Base-by-base conservation (phyloP, 2,113 vertebrate species). In the Sapayoa aenigma region DNA sequence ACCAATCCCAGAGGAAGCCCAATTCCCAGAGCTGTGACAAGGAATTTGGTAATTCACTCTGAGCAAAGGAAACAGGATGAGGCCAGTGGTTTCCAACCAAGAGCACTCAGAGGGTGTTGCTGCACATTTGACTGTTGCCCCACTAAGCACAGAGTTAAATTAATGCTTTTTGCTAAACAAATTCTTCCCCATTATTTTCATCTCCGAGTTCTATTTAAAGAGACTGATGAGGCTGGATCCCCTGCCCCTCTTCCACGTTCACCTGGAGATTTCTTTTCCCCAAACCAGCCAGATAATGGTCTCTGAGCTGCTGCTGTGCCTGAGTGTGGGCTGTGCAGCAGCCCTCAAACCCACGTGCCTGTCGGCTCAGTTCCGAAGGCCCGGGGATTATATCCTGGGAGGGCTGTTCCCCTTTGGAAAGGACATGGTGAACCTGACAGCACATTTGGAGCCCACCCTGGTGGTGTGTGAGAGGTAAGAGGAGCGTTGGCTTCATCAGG, bases 371-470 rank as follows among this genome's bases (percentile, higher is more conserved):
- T 98, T 99, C 75, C 93, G 33, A 9, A 92, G 96, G 25, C 60
- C 96, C 0, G 99, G 99, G 4, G 98, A 99, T 87, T 98, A 98
- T 1, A n/a, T 98, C 63, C 90, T 99, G 2, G 99, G 99, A 2
- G 99, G 99, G 5, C 96, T 99, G 7, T 99, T 99, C 92, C 98
- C 98, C 3, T 98, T 99, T 7, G 98, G 98, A 1, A 39, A 56
- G 1, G 93, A 97, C n/a, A 80, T 95, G 2, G 35, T 93, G 24
- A 96, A 97, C 60, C 39, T 97, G 31, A 76, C 82, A 0, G 15
- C 95, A 11, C 95, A 97, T 44, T 85, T 20, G 0, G 87, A 95
- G 76, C 98, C 98, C 18, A 74, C 92, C 0, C 30, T 94, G 53
- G 68, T 98, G 9, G 56, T 9, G 8, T 99, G 99, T 58, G 85